A percentile compares a stretch with the other conserved stretches of the same genome.
These are phyloP conservation scores for Euura saliciscinereae DNA, from an alignment of 1,140 invertebrate genomes.

Conservation along the genomic window DNA sequence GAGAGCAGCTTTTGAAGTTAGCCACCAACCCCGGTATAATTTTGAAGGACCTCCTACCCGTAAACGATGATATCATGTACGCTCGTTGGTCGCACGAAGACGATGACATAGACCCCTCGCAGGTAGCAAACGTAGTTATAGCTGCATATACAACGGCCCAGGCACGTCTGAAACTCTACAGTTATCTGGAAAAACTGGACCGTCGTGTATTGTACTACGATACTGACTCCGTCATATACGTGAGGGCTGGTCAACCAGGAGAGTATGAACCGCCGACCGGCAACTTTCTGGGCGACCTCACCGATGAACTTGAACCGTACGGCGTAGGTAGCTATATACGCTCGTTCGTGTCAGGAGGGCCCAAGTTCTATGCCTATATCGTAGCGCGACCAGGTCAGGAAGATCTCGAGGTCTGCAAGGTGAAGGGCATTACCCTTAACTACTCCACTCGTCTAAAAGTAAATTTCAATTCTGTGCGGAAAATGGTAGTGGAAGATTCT, in stretches of 20 bases:
- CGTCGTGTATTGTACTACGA: conserved; percentile 49
- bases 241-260: conserved; percentile 13
- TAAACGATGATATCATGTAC: conserved; percentile 37
- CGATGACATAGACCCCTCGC: not conserved
- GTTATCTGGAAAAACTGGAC: conserved; percentile 41
- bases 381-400: conserved; percentile 7
- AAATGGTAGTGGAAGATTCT: not conserved
- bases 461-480: conserved; percentile 17
- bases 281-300: conserved; percentile 37
- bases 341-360: conserved; percentile 31
- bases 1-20: conserved; percentile 35
- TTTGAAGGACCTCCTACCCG: conserved; percentile 22
- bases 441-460: conserved; percentile 14
- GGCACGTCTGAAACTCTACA: conserved; percentile 50
- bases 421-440: conserved; percentile 23
- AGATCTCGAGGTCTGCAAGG: conserved; percentile 19
- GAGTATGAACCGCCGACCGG: conserved; percentile 29
- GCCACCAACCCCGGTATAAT: conserved; percentile 33
- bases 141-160: conserved; percentile 46
- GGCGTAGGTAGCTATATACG: conserved; percentile 37
- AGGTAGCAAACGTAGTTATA: conserved; percentile 41
- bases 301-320: conserved; percentile 40
- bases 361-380: conserved; percentile 23
- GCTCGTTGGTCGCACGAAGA: conserved; percentile 11
- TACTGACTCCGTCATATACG: conserved; percentile 49